Evolutionary conservation across 2,888 invertebrate genomes (phyloP).

Genomic region (Tachystola acroxantha): DNA sequence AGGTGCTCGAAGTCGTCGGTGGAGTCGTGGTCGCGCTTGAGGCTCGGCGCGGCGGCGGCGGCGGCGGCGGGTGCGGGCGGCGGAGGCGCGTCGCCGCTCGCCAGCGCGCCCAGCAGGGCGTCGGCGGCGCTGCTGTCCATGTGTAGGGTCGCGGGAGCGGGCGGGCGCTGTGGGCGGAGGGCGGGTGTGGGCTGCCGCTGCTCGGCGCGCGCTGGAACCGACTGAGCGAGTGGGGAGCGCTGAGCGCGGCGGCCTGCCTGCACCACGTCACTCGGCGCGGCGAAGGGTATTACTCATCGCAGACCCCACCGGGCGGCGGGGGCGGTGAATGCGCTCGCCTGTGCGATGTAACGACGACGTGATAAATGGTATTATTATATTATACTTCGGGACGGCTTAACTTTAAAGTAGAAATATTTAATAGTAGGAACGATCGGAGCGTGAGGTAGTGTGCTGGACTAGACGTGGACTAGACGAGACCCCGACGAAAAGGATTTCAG

Average conservation of each 20-base stretch:
- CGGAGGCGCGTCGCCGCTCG: slow-evolving; percentile 54
- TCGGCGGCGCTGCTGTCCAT: slow-evolving; percentile 65
- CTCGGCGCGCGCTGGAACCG: slow-evolving; percentile 62
- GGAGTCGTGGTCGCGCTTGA: slow-evolving; percentile 82
- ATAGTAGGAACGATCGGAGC: slow-evolving; percentile 10
- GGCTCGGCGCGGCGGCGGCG: slow-evolving; percentile 21
- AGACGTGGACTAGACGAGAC: too few relatives aligned
- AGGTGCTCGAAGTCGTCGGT: slow-evolving; percentile 87
- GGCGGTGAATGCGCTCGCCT: slow-evolving; percentile 30
- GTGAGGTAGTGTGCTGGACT: too few relatives aligned
- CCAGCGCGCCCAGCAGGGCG: slow-evolving; percentile 50
- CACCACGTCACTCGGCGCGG: slow-evolving; percentile 66
- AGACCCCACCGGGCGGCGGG: slow-evolving; percentile 39
- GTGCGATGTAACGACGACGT: not conserved
- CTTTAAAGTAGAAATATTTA: too few relatives aligned
- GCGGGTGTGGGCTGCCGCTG: slow-evolving; percentile 56
- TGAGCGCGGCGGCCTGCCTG: slow-evolving; percentile 31
- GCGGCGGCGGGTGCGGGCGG: slow-evolving; percentile 16
- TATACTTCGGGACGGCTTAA: too few relatives aligned
- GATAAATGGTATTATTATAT: not conserved
- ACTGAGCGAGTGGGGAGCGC: slow-evolving; percentile 29
- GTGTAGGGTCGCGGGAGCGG: slow-evolving; percentile 14
- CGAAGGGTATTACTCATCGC: slow-evolving; percentile 71
- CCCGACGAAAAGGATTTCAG: slow-evolving; percentile 1
- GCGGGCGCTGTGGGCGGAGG: slow-evolving; percentile 42